These are phyloP conservation scores for Macropodus opercularis DNA, from an alignment of 2,797 vertebrate species.

Conservation along the genomic window DNA sequence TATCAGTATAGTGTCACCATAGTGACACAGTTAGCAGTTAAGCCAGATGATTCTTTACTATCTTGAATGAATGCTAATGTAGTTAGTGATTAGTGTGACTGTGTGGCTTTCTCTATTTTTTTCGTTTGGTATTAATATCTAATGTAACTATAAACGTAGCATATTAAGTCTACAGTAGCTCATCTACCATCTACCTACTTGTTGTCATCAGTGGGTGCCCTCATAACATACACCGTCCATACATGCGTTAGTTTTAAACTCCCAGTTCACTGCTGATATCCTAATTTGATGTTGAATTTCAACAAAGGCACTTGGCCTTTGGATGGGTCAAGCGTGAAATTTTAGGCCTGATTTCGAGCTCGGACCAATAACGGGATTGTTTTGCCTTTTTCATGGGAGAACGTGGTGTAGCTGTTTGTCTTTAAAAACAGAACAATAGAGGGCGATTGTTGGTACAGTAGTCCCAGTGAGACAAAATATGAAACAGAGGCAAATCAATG, in stretches of 20 bases:
- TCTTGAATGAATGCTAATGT: no score
- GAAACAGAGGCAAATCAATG: slow-evolving; percentile 75
- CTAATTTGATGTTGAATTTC: slow-evolving; percentile 1
- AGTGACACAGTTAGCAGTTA: no score
- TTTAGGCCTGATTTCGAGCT: slow-evolving; percentile 30
- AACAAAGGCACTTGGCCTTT: slow-evolving; percentile 29
- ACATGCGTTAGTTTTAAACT: neutral
- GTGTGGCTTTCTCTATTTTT: no score
- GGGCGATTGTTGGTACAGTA: slow-evolving; percentile 62
- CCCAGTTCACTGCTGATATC: neutral
- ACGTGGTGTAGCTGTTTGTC: slow-evolving; percentile 61
- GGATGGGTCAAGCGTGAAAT: slow-evolving; percentile 20
- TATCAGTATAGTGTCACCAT: no score
- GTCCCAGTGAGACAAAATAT: slow-evolving; percentile 69
- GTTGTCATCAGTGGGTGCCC: neutral
- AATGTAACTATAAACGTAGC: no score
- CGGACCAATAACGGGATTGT: slow-evolving; percentile 44
- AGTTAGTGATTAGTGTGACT: no score
- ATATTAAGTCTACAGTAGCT: no score
- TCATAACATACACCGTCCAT: neutral
- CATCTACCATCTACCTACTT: no score
- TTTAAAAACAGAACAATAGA: slow-evolving; percentile 72
- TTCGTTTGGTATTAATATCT: no score
- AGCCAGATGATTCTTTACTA: no score
- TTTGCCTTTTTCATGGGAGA: slow-evolving; percentile 48